Base-by-base conservation (phyloP, 1,140 invertebrate genomes). In the Aphaenogaster floridana region DNA sequence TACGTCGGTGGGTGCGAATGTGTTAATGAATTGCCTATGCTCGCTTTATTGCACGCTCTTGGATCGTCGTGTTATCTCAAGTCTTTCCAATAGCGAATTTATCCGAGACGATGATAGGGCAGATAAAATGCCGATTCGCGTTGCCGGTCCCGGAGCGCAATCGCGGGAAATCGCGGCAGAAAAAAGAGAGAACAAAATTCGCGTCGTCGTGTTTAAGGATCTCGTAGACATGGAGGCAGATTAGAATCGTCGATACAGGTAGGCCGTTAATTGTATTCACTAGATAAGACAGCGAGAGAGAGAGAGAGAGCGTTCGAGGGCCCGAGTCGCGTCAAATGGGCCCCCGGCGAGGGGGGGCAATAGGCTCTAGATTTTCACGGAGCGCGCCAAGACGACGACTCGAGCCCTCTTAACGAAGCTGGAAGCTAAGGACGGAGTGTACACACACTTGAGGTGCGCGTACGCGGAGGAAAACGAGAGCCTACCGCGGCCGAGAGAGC, bases 391-490 rank as follows among this genome's bases (percentile, higher is more conserved):
- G 86, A 90, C 79, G 86, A 90, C 88, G 68, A 87, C 86, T 89
- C 84, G 89, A 90, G 85, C 64, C 88, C 89, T 89, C 87, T 91
- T 91, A 91, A 91, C 86, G 89, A 89, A 89, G 89, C 78, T 87
- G 88, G 85, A 61, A 83, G 77, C 77, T 89, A 87, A 89, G 84
- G 78, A 87, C 36, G 71, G 54, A 69, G 78, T 78, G 52, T 61
- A 72, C 78, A 72, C 78, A 87, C 78, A 80, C 71, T 85, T 21
- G 45, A 71, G 68, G 28, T 63, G 57, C 68, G 59, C 66, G 52
- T 63, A 84, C 52, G 59, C 66, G 61, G 81, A 83, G 87, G 89
- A 88, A 91, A 91, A 91, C 80, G 90, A 90, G 90, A 91, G 86
- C 72, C 89, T 88, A 80, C 71, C 87, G 69, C 21, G 78, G 66